A percentile compares a stretch with the other conserved stretches of the same genome.
Conservation (phyloP, 2,113 vertebrate genomes). For the Odocoileus virginianus region DNA sequence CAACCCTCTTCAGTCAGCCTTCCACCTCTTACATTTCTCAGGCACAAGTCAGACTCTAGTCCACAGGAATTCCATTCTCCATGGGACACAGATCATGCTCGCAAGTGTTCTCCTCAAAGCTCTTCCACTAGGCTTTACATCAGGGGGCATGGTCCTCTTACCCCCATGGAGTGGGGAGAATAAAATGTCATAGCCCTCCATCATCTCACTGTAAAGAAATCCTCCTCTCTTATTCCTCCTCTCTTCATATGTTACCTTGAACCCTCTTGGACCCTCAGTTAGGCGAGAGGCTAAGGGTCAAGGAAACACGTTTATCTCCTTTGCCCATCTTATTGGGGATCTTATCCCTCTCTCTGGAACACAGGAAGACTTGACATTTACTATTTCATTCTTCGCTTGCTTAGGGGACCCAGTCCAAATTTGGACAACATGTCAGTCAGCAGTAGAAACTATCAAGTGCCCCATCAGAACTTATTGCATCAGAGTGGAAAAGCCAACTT, state of each 20-base stretch:
- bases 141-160: neutral
- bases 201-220: neutral
- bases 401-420: neutral
- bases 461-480: neutral
- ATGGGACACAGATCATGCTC: neutral
- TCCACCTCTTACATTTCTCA: neutral
- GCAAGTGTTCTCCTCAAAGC: neutral
- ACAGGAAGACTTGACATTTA: neutral
- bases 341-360: neutral
- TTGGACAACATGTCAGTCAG: neutral
- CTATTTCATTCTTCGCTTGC: neutral
- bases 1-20: neutral
- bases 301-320: neutral
- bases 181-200: too few species aligned
- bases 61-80: neutral
- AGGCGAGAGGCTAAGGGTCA: neutral
- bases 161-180: neutral
- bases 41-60: neutral
- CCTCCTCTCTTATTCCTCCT: neutral
- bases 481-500: neutral
- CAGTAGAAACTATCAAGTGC: neutral
- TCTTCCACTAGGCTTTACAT: neutral
- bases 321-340: neutral
- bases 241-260: neutral
- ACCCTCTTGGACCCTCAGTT: neutral